phyloP scores from a whole-genome alignment of 2,888 invertebrate genomes.

The Eupithecia insigniata region DNA sequence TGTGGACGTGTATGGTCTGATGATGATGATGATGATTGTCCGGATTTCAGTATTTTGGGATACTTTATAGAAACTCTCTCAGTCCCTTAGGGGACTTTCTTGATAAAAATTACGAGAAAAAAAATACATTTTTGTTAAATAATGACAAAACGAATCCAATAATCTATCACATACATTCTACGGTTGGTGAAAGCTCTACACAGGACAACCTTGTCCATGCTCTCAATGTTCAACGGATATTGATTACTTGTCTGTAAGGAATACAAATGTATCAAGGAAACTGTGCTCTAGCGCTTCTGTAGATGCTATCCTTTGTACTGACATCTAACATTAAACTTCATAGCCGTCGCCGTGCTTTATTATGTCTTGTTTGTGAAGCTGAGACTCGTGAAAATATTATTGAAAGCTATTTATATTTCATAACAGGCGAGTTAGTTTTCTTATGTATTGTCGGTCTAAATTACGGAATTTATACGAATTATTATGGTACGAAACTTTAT shows the following conservation, averaged over 20 bases:
- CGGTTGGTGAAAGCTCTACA: constrained; percentile 50
- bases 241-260: constrained; percentile 82
- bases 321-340: constrained; percentile 77
- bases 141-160: background rate
- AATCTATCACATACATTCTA: background rate
- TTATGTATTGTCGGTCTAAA: background rate
- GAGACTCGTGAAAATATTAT: constrained; percentile 39
- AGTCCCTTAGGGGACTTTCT: no score
- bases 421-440: constrained; percentile 25
- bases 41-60: background rate
- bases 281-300: constrained; percentile 64
- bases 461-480: background rate
- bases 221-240: constrained; percentile 73
- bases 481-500: no score
- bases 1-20: no score
- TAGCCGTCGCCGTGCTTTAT: constrained; percentile 56
- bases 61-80: no score
- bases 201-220: constrained; percentile 67
- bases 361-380: constrained; percentile 46
- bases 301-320: constrained; percentile 72
- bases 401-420: constrained; percentile 29
- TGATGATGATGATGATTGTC: no score
- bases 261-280: constrained; percentile 81
- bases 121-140: background rate
- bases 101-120: background rate